These are phyloP conservation scores for Clinocottus analis DNA, from an alignment of 2,113 vertebrate species.

Conservation along the genomic window DNA sequence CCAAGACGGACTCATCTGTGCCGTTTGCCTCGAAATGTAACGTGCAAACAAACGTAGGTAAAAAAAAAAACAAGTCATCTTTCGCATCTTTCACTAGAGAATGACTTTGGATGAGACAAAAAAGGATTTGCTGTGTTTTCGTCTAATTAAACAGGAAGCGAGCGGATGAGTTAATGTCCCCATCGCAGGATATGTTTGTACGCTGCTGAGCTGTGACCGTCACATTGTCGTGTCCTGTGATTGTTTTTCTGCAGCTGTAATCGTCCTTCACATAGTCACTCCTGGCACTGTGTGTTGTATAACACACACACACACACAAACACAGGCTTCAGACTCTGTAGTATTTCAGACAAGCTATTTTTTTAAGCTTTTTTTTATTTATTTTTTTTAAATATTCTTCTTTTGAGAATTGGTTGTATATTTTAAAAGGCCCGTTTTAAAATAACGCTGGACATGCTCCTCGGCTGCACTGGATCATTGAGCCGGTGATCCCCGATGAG, in stretches of 20 bases:
- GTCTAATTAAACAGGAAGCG: constrained; percentile 4
- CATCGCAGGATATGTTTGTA: neutral
- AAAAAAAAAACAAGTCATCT: neutral
- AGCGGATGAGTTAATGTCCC: neutral
- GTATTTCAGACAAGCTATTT: too few relatives aligned
- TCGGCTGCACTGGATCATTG: constrained; percentile 27
- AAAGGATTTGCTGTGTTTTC: neutral
- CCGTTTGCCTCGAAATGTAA: neutral
- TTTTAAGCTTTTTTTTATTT: too few relatives aligned
- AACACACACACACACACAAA: too few relatives aligned
- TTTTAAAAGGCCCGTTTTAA: neutral
- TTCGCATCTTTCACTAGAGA: neutral
- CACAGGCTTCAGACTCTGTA: neutral
- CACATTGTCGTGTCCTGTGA: neutral
- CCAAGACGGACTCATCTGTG: neutral
- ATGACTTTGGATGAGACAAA: neutral
- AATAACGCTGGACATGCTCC: constrained; percentile 8
- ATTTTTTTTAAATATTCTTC: too few relatives aligned
- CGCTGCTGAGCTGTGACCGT: constrained; percentile 9
- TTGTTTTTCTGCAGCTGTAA: neutral
- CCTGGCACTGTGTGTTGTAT: neutral
- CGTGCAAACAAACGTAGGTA: constrained; percentile 1
- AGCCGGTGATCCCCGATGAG: constrained; percentile 24
- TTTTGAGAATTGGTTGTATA: neutral
- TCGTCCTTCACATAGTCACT: neutral